Evolutionary conservation across 1,140 invertebrate genomes (phyloP).

Genomic region (Eriosoma lanigerum): DNA sequence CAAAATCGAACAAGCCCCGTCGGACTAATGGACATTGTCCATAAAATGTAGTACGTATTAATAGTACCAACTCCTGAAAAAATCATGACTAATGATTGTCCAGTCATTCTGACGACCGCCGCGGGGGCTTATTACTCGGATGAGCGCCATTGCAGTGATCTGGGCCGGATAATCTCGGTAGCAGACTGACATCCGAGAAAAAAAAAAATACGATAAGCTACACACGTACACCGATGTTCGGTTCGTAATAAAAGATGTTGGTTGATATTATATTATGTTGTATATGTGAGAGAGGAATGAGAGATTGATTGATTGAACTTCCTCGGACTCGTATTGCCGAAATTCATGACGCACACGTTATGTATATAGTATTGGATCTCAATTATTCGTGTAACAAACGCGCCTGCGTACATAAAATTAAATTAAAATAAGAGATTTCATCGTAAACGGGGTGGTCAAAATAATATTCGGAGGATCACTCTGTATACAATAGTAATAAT

Average conservation of each 20-base stretch:
- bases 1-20: constrained; percentile 21
- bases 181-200: constrained; percentile 30
- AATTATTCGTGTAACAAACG: constrained; percentile 8
- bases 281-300: neutral
- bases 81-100: constrained; percentile 48
- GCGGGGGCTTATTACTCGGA: constrained; percentile 27
- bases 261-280: neutral
- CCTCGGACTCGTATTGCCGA: neutral
- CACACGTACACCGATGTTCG: no score
- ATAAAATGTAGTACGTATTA: neutral
- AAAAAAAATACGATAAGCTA: constrained; percentile 13
- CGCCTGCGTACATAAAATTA: constrained; percentile 3
- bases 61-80: no score
- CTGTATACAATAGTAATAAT: no score
- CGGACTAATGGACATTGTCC: constrained; percentile 7
- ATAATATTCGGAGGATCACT: no score
- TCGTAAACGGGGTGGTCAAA: neutral
- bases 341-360: constrained; percentile 10
- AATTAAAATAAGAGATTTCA: neutral
- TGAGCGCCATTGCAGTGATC: constrained; percentile 30
- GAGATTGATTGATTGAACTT: constrained; percentile 43
- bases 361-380: constrained; percentile 13
- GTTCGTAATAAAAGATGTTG: neutral
- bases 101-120: neutral
- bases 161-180: constrained; percentile 44